Conservation (phyloP, 1,140 invertebrate genomes). For the Mya arenaria region DNA sequence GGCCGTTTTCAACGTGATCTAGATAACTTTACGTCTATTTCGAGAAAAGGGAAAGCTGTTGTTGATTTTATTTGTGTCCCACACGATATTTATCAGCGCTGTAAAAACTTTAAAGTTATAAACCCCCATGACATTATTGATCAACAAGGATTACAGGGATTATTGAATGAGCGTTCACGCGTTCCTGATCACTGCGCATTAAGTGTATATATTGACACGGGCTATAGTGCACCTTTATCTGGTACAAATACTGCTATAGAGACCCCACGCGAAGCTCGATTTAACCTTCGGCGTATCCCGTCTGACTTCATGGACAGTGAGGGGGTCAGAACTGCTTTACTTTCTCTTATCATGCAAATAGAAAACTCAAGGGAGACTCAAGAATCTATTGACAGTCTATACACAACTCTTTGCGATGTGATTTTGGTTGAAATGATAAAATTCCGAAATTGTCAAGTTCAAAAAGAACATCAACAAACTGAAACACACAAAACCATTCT, state of each 20-base stretch:
- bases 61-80: conserved; percentile 56
- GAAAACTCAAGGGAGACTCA: not conserved
- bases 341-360: not conserved
- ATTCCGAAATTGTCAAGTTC: not conserved
- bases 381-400: not conserved
- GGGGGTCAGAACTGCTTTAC: too few relatives aligned
- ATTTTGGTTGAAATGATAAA: not conserved
- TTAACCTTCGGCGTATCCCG: too few relatives aligned
- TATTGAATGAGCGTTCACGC: conserved; percentile 33
- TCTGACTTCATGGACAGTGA: too few relatives aligned
- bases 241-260: too few relatives aligned
- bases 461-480: not conserved
- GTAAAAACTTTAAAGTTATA: conserved; percentile 34
- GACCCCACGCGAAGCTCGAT: too few relatives aligned
- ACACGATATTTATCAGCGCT: conserved; percentile 6
- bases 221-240: too few relatives aligned
- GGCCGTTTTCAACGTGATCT: not conserved
- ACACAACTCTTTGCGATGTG: not conserved
- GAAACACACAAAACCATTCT: too few relatives aligned
- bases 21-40: conserved; percentile 40
- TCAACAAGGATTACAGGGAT: not conserved
- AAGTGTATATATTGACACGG: too few relatives aligned
- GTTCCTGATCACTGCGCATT: conserved; percentile 43
- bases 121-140: conserved; percentile 15
- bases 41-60: conserved; percentile 40